A percentile compares a stretch with the other conserved stretches of the same genome.
These are phyloP conservation scores for Beaufortia kweichowensis DNA, from an alignment of 2,113 vertebrate species.

Conservation along the genomic window DNA sequence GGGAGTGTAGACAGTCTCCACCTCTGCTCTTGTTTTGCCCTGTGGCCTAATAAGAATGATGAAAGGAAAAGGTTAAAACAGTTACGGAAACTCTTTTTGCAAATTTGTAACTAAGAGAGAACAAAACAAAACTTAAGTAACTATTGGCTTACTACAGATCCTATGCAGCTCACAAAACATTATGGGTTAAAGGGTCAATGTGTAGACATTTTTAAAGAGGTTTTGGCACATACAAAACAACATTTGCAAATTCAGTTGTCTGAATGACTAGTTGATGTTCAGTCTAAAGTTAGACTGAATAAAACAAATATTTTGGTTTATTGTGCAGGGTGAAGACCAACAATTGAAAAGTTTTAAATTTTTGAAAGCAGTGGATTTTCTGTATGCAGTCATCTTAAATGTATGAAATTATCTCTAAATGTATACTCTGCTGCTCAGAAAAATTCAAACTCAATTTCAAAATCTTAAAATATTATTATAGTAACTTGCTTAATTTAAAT, in stretches of 20 bases:
- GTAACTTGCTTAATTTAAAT: background rate
- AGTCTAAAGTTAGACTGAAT: too few species aligned
- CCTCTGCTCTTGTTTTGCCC: conserved; percentile 43
- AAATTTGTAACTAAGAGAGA: conserved; percentile 57
- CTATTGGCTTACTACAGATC: conserved; percentile 45
- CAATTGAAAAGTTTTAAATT: too few species aligned
- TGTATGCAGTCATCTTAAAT: too few species aligned
- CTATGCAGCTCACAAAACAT: conserved; percentile 48
- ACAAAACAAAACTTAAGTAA: conserved; percentile 41
- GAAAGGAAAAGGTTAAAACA: conserved; percentile 52
- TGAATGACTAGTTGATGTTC: too few species aligned
- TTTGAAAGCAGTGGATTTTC: too few species aligned
- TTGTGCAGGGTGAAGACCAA: too few species aligned
- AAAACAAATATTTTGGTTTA: too few species aligned
- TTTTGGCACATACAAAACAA: background rate
- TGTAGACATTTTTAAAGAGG: background rate
- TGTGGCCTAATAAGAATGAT: conserved; percentile 39
- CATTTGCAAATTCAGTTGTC: too few species aligned
- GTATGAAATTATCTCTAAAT: too few species aligned
- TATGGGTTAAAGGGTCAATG: conserved; percentile 36
- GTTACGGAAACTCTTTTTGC: conserved; percentile 44
- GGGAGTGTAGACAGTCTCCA: conserved; percentile 37
- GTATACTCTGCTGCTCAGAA: too few species aligned
- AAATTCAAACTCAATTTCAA: too few species aligned
- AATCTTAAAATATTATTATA: too few species aligned